Conservation (phyloP, 2,888 invertebrate species). For the Tachina grossa region DNA sequence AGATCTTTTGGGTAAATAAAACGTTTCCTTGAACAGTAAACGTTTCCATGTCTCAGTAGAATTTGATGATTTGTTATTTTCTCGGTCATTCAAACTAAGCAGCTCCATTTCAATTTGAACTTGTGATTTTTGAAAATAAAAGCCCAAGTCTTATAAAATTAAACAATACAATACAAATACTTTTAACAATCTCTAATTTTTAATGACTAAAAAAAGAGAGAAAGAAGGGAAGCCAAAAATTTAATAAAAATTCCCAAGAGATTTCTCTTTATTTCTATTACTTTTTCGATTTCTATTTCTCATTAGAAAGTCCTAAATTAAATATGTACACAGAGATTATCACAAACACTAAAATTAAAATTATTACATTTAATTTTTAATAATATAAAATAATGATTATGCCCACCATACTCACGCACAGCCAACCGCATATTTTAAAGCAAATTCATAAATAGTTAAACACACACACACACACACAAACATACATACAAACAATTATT, state of each 20-base stretch:
- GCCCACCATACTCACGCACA: too few species aligned
- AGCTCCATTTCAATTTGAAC: background rate
- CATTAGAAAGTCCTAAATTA: background rate
- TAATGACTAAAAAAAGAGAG: background rate
- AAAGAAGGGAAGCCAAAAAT: background rate
- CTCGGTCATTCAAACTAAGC: too few species aligned
- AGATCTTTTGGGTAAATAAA: too few species aligned
- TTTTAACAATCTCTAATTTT: conserved; percentile 15
- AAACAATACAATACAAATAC: conserved; percentile 9
- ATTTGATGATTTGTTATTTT: too few species aligned
- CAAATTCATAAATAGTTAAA: background rate
- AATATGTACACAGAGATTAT: background rate
- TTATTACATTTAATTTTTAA: background rate
- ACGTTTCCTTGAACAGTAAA: too few species aligned
- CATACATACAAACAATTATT: too few species aligned
- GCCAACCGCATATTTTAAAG: too few species aligned
- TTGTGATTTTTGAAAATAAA: background rate
- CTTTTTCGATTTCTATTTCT: background rate
- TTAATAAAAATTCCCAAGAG: conserved; percentile 10
- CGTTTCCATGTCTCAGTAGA: too few species aligned
- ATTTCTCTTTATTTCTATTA: background rate
- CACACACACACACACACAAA: background rate
- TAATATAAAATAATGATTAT: too few species aligned
- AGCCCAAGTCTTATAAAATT: background rate
- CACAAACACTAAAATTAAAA: background rate